Evolutionary conservation across 2,797 vertebrate species (phyloP).

Genomic region (Salarias fasciatus): DNA sequence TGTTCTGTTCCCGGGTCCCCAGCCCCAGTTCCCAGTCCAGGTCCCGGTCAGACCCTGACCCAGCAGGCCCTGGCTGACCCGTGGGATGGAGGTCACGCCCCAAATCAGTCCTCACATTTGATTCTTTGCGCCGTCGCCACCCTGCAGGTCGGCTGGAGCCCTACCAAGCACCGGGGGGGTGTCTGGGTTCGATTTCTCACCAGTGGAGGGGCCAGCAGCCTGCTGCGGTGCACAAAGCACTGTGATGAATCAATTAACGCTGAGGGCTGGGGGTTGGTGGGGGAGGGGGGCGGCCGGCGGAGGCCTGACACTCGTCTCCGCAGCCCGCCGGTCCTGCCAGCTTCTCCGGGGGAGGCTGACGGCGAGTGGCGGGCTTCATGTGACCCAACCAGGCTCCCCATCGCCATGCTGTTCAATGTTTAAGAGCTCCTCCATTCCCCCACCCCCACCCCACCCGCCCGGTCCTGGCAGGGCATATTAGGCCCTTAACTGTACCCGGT

Average conservation of each 20-base stretch:
- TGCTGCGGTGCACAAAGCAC: conserved; percentile 64
- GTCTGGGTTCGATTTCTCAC: conserved; percentile 63
- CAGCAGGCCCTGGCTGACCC: conserved; percentile 43
- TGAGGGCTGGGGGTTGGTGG: conserved; percentile 40
- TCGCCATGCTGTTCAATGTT: conserved; percentile 41
- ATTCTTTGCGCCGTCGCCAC: conserved; percentile 30
- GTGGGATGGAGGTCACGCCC: conserved; percentile 33
- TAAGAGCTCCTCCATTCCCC: conserved; percentile 32
- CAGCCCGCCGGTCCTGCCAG: conserved; percentile 66
- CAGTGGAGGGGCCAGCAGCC: conserved; percentile 61
- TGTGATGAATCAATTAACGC: conserved; percentile 81
- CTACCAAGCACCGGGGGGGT: conserved; percentile 46
- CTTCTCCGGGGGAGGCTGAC: conserved; percentile 68
- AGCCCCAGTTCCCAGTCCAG: too few relatives aligned
- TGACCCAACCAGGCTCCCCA: conserved; percentile 33
- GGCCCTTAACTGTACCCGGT: too few relatives aligned
- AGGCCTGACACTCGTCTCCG: conserved; percentile 75
- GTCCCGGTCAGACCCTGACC: conserved; percentile 13
- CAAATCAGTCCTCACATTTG: conserved; percentile 45
- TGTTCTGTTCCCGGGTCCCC: too few relatives aligned
- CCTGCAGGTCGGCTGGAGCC: conserved; percentile 52
- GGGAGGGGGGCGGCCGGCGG: too few relatives aligned
- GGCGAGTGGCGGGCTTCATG: conserved; percentile 55
- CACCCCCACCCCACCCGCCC: conserved; percentile 32
- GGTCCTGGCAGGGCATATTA: too few relatives aligned